Evolutionary conservation across 2,888 invertebrate genomes (phyloP).

Genomic region (Macrophya annulata): DNA sequence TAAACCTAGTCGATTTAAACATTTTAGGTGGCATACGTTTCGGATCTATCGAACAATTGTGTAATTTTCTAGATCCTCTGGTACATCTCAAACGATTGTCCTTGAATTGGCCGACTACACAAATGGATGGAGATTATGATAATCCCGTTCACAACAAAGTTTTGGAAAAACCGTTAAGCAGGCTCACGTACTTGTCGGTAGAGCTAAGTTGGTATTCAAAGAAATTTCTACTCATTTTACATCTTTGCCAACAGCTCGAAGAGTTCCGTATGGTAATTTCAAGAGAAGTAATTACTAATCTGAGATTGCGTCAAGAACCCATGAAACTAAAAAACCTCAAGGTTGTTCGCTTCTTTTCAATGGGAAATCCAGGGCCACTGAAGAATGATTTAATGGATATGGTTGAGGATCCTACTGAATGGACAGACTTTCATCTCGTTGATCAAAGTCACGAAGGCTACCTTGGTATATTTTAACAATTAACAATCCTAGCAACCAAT

Average conservation of each 20-base stretch:
- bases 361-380: background rate
- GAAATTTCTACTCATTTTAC: background rate
- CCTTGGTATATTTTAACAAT: background rate
- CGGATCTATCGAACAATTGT: background rate
- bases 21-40: background rate
- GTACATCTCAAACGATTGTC: background rate
- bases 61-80: background rate
- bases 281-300: too few relatives aligned
- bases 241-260: background rate
- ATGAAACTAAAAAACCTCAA: background rate
- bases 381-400: background rate
- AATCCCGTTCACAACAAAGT: background rate
- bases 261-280: background rate
- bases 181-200: conserved; percentile 12
- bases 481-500: too few relatives aligned
- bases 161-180: background rate
- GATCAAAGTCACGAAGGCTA: background rate
- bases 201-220: background rate
- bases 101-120: background rate
- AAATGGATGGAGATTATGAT: background rate
- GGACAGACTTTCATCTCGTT: background rate
- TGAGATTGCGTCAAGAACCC: background rate
- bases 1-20: conserved; percentile 19
- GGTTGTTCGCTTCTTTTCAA: background rate
- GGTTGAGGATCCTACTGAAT: background rate